Conservation (phyloP, 2,888 invertebrate species). For the Xestia rhomboidea region DNA sequence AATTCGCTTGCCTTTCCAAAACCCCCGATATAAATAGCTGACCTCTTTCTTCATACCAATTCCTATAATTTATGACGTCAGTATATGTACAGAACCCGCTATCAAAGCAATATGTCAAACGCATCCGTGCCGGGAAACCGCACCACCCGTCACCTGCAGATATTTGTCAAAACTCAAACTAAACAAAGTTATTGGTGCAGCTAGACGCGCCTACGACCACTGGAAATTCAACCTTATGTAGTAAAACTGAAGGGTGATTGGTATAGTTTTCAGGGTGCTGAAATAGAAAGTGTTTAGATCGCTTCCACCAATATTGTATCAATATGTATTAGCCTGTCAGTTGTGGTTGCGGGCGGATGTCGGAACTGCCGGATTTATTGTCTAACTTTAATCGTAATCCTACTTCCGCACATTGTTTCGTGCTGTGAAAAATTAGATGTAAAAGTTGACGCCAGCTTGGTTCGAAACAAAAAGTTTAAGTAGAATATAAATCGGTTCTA, state of each 20-base stretch:
- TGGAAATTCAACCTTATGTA: constrained; percentile 69
- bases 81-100: constrained; percentile 81
- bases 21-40: constrained; percentile 53
- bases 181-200: constrained; percentile 72
- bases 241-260: neutral
- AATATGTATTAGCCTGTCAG: constrained; percentile 85
- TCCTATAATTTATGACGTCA: constrained; percentile 82
- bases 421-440: constrained; percentile 66
- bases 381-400: constrained; percentile 81
- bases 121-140: constrained; percentile 86
- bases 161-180: constrained; percentile 88
- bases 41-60: constrained; percentile 69
- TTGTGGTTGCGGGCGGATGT: constrained; percentile 78
- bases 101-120: constrained; percentile 89
- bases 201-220: constrained; percentile 44
- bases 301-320: constrained; percentile 81
- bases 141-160: constrained; percentile 87
- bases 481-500: constrained; percentile 32
- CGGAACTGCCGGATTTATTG: constrained; percentile 84
- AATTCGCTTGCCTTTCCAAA: constrained; percentile 44
- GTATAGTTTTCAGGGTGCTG: constrained; percentile 11
- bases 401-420: constrained; percentile 69
- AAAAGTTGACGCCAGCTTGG: constrained; percentile 56
- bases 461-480: constrained; percentile 41
- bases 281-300: constrained; percentile 63